Conservation (phyloP, 2,888 invertebrate genomes). For the Acleris sparsana region DNA sequence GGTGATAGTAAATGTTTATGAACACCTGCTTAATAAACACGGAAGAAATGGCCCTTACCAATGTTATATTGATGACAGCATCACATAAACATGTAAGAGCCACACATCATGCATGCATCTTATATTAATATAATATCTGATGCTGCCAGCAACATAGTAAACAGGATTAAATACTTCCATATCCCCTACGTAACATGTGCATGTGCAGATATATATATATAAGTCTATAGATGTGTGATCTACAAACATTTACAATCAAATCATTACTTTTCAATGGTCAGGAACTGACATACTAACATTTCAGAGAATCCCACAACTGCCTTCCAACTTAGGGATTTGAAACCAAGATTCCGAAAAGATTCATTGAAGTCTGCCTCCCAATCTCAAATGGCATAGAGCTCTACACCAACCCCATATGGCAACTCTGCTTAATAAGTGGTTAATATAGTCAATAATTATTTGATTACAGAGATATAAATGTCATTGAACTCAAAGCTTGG, state of each 20-base stretch:
- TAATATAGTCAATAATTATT: background rate
- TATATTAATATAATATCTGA: too few species aligned
- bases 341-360: conserved; percentile 49
- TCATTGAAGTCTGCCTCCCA: conserved; percentile 54
- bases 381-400: conserved; percentile 53
- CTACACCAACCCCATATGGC: conserved; percentile 46
- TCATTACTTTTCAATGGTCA: background rate
- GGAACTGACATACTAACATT: conserved; percentile 57
- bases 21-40: too few species aligned
- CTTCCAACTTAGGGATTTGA: conserved; percentile 51
- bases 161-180: too few species aligned
- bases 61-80: too few species aligned
- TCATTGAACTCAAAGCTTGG: conserved; percentile 12
- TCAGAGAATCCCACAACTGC: conserved; percentile 52
- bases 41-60: too few species aligned
- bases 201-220: background rate
- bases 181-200: background rate
- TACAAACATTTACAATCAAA: background rate
- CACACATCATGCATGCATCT: too few species aligned
- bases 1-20: too few species aligned
- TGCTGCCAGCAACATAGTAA: too few species aligned
- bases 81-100: too few species aligned
- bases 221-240: background rate
- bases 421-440: conserved; percentile 8
- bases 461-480: conserved; percentile 5